Evolutionary conservation across 35 echinoderm and acorn worm genomes (phyloP), one percentile per base, ranked within the genome.

Genomic region (Patiria miniata): DNA sequence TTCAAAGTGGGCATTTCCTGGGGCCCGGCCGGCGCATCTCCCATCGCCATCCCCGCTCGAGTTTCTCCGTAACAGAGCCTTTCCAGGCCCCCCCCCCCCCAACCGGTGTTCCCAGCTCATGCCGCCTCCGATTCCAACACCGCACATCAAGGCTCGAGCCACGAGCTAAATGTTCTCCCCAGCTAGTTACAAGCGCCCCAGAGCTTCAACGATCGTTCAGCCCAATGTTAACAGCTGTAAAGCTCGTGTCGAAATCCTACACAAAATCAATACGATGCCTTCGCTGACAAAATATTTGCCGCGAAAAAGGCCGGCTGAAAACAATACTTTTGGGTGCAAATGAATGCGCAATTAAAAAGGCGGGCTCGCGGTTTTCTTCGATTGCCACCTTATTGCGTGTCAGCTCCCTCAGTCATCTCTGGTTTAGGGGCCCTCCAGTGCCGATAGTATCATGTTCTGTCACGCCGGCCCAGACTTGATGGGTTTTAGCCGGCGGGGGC

Each of bases 321-420:
- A 84, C 82, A 60, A 84, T 60, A 61, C 80, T 83, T 83, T 83
- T 83, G 82, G n/a, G 52, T 84, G 33, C 57, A 84, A 84, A 84
- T 84, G 82, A 84, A 84, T 84, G 82, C 82, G 57, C 82, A 84
- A 84, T 84, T 84, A 84, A 84, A n/a, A 73, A 73, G 65, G 65
- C 65, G 65, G 65, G 65, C 65, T 7, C 65, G 65, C 8, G 23
- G n/a, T n/a, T n/a, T n/a, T 9, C 65, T 73, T 73, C 65, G 65
- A 73, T 73, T 73, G 65, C 65, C 65, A 73, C 65, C 65, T 73
- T 73, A 73, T 73, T 73, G 65, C 65, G 29, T 73, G 65, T 73
- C 65, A 73, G 65, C 29, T 22, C 29, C n/a, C 12, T 23, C 26
- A 73, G 65, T 73, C 65, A 73, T 73, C 34, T 73, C 65, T 73